Evolutionary conservation across 2,888 invertebrate genomes (phyloP).

Genomic region (Leptogaster cylindrica): DNA sequence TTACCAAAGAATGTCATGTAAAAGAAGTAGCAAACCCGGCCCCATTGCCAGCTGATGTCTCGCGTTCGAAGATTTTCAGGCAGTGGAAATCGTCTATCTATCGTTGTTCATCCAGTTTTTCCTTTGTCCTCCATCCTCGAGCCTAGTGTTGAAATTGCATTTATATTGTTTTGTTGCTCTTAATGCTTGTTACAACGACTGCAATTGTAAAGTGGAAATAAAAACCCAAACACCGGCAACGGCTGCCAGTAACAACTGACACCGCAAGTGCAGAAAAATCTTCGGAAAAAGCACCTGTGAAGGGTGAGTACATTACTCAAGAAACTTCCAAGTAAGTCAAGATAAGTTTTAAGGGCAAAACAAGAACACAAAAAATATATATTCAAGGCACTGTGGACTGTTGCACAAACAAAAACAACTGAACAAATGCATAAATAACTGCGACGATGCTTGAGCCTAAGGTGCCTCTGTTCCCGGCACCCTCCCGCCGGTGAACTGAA

Average conservation of each 20-base stretch:
- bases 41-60: slow-evolving; percentile 18
- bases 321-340: slow-evolving; percentile 27
- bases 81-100: slow-evolving; percentile 11
- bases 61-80: neutral
- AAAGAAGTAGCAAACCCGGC: slow-evolving; percentile 27
- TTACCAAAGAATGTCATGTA: slow-evolving; percentile 2
- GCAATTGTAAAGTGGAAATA: slow-evolving; percentile 38
- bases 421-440: slow-evolving; percentile 39
- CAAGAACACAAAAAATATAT: neutral
- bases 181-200: slow-evolving; percentile 25
- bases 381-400: neutral
- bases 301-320: slow-evolving; percentile 39
- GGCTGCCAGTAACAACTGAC: slow-evolving; percentile 18
- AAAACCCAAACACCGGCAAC: slow-evolving; percentile 26
- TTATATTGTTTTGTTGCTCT: slow-evolving; percentile 28
- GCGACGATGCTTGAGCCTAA: slow-evolving; percentile 28
- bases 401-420: slow-evolving; percentile 24
- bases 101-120: slow-evolving; percentile 35
- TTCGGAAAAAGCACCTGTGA: slow-evolving; percentile 35
- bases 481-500: neutral
- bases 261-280: slow-evolving; percentile 40
- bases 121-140: slow-evolving; percentile 35
- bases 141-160: slow-evolving; percentile 33
- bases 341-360: slow-evolving; percentile 36
- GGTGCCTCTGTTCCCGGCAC: neutral